Conservation (phyloP, 2,113 vertebrate species). For the Ondatra zibethicus region DNA sequence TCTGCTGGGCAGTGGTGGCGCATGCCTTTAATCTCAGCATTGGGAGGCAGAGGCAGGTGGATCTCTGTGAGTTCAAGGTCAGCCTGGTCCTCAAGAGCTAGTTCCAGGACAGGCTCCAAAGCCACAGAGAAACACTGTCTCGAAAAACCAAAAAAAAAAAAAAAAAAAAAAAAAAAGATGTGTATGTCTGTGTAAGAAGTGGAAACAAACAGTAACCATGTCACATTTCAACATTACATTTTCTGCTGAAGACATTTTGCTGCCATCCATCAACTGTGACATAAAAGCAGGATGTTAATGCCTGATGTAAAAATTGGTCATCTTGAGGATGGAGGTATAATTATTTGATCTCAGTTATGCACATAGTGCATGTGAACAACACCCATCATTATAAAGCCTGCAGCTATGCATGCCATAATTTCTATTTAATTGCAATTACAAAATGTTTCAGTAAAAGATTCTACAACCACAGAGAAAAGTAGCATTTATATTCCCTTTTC, state of each 20-base stretch:
- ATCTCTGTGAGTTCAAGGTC: no score
- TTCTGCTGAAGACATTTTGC: background rate
- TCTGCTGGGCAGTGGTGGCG: no score
- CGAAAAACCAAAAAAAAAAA: no score
- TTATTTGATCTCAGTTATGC: background rate
- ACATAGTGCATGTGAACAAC: background rate
- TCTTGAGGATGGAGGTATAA: background rate
- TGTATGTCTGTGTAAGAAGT: background rate
- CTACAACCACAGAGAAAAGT: background rate
- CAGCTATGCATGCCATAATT: background rate
- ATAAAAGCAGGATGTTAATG: background rate
- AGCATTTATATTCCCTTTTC: background rate
- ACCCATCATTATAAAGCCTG: background rate
- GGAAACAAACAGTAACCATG: background rate
- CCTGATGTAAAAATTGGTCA: background rate
- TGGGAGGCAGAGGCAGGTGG: no score
- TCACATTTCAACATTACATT: background rate
- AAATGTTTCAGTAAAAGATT: background rate
- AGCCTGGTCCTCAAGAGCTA: no score
- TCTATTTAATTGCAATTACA: background rate
- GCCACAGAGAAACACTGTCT: no score
- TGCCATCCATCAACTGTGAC: background rate
- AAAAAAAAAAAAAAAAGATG: no score
- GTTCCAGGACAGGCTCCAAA: no score
- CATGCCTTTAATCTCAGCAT: no score